Evolutionary conservation across 2,888 invertebrate species (phyloP), one percentile per base, ranked within the genome.

Genomic region (Acanthosoma haemorrhoidale): DNA sequence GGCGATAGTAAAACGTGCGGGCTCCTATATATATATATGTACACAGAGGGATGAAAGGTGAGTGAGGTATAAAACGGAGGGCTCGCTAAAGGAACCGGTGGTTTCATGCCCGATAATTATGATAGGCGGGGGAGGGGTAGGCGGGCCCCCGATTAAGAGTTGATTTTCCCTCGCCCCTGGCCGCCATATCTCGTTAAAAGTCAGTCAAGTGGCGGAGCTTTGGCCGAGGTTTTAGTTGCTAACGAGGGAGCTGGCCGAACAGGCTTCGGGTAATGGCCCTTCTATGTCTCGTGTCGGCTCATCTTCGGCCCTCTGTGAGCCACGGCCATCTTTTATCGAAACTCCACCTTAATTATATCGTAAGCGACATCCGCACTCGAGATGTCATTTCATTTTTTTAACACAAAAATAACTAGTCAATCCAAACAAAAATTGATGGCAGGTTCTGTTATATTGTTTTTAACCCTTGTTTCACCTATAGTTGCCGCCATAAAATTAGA

Each of bases 181-280:
- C 51, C 51, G 51, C 51, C n/a, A n/a, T 51, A 51, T 51, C 51
- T 51, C 51, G 29, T 51, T 51, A 51, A 51, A 51, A 51, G 51
- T 51, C 51, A 51, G 51, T 51, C 51, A 51, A 51, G 51, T 51
- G 51, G 51, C 25, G 11, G n/a, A 51, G 51, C 51, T 51, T 51
- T 51, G 51, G 25, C 25, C 51, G 51, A 51, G 51, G 25, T 51
- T 51, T 51, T 51, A 51, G 51, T 51, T 51, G 13, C 51, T 51
- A 51, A 51, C 51, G 51, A 51, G 51, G 25, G 51, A 5, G n/a
- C 25, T n/a, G 25, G 13, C 1, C 3, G n/a, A n/a, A n/a, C n/a
- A n/a, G n/a, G n/a, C n/a, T n/a, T n/a, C 25, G 51, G 25, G 25
- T 51, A 51, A 51, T 51, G 51, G 51, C 18, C 51, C 51, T n/a